These are phyloP conservation scores for Onychomys leucogaster DNA, from an alignment of 2,797 vertebrate species.

Conservation along the genomic window DNA sequence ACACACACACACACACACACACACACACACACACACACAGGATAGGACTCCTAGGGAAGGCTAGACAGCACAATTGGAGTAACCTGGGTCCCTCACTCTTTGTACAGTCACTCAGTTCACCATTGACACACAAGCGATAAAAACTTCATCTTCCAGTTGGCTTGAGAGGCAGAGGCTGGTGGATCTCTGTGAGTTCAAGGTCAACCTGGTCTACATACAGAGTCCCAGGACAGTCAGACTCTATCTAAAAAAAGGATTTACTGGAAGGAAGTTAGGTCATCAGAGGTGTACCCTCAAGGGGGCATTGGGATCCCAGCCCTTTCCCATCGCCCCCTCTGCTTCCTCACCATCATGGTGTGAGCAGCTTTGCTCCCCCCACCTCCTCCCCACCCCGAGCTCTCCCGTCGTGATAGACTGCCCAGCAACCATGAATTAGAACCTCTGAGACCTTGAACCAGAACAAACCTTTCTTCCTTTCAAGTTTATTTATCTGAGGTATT, in stretches of 20 bases:
- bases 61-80: background rate
- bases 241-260: background rate
- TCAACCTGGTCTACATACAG: background rate
- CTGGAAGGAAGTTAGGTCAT: background rate
- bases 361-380: background rate
- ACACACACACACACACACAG: no score
- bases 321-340: background rate
- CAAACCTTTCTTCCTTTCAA: background rate
- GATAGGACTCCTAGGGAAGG: no score
- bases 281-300: background rate
- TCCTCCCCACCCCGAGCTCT: no score
- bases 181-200: background rate
- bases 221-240: background rate
- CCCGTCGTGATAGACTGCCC: background rate
- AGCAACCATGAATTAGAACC: background rate
- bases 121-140: background rate
- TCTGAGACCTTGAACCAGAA: background rate
- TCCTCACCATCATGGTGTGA: no score
- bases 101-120: background rate
- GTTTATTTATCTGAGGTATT: background rate
- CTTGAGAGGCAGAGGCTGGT: background rate
- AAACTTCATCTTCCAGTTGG: background rate
- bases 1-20: fast-evolving
- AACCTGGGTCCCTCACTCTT: background rate
- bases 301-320: background rate